A percentile compares a stretch with the other conserved stretches of the same genome.
Evolutionary conservation across 2,797 vertebrate species (phyloP).

Genomic region (Molossus alvarezi): DNA sequence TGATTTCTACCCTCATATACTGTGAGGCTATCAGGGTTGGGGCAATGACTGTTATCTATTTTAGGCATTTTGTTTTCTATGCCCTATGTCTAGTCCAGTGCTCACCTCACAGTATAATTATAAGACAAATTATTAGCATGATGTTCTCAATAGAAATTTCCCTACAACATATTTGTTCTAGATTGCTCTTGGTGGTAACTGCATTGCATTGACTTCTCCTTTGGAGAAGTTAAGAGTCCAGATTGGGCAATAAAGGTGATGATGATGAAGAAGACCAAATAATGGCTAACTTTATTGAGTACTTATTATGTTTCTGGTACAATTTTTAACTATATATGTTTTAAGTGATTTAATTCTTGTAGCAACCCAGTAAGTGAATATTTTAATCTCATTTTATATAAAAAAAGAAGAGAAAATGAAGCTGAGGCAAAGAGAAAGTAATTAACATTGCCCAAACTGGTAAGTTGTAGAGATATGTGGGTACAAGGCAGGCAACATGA

Average conservation of each 20-base stretch:
- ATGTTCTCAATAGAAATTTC: slow-evolving; percentile 7
- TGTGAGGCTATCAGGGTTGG: not conserved
- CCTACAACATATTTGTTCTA: not conserved
- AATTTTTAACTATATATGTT: not conserved
- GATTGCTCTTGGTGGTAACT: not conserved
- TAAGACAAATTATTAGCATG: not conserved
- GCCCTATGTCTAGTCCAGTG: not conserved
- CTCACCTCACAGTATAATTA: not conserved
- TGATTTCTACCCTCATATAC: not conserved
- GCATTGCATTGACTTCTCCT: not conserved
- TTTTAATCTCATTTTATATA: slow-evolving; percentile 2
- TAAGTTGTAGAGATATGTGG: not conserved
- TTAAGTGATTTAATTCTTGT: slow-evolving; percentile 31
- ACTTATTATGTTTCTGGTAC: not conserved
- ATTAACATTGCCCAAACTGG: not conserved
- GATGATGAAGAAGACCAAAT: not conserved
- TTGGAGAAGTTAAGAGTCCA: not conserved
- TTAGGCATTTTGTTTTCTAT: not conserved
- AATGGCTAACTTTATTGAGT: not conserved
- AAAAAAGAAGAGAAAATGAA: not conserved
- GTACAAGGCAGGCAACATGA: not conserved
- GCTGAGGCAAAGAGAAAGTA: not conserved
- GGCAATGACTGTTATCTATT: not conserved
- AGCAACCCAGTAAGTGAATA: not conserved
- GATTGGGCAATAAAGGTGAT: not conserved